Evolutionary conservation across 2,888 invertebrate species (phyloP).

Genomic region (Empis stercorea): DNA sequence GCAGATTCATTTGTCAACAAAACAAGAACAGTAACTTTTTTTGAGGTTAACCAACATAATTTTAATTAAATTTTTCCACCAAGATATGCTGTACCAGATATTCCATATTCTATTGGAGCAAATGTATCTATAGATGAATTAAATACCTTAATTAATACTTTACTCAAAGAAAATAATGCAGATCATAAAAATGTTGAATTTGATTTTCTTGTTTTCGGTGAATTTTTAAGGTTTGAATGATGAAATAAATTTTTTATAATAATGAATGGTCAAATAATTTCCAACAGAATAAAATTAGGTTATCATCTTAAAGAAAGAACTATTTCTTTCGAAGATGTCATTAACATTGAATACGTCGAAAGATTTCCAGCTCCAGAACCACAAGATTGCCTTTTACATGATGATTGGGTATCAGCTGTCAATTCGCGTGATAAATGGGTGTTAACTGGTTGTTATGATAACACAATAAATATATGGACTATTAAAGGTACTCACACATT

Average conservation of each 20-base stretch:
- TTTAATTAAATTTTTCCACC: slow-evolving; percentile 1
- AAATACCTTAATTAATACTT: slow-evolving; percentile 65
- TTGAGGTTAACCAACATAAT: neutral
- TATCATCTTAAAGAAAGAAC: slow-evolving; percentile 66
- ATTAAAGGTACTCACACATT: slow-evolving; percentile 70
- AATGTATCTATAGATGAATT: slow-evolving; percentile 55
- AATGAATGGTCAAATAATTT: neutral
- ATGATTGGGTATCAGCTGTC: slow-evolving; percentile 95
- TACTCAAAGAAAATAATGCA: slow-evolving; percentile 48
- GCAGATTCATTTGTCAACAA: slow-evolving; percentile 67
- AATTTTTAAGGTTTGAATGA: slow-evolving; percentile 51
- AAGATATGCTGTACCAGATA: slow-evolving; percentile 79
- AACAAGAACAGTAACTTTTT: slow-evolving; percentile 59
- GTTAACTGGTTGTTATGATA: slow-evolving; percentile 85
- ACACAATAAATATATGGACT: slow-evolving; percentile 82
- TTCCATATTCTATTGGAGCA: slow-evolving; percentile 69
- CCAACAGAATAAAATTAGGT: slow-evolving; percentile 36
- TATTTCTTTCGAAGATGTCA: slow-evolving; percentile 67
- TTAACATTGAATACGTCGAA: slow-evolving; percentile 86
- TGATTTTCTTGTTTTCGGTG: slow-evolving; percentile 79
- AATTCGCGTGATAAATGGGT: slow-evolving; percentile 64
- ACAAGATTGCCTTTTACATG: slow-evolving; percentile 81
- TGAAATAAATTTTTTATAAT: neutral
- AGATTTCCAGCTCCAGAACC: slow-evolving; percentile 85
- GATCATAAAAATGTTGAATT: slow-evolving; percentile 47